These are phyloP conservation scores for Brachyopa scutellaris DNA, from an alignment of 2,888 invertebrate genomes.

Conservation along the genomic window DNA sequence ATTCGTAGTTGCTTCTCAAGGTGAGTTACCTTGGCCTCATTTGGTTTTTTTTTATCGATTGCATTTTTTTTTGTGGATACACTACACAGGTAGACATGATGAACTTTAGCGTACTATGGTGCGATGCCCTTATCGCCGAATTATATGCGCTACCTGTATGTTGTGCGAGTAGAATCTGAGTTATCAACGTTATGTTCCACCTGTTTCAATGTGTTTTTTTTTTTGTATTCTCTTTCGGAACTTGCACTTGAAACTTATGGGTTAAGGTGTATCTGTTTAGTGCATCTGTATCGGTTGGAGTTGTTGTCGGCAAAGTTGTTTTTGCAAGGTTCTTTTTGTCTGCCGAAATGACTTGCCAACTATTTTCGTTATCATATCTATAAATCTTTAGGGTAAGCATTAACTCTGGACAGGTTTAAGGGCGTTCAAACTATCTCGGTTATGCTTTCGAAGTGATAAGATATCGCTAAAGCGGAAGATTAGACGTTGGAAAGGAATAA, in stretches of 20 bases:
- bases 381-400: constrained; percentile 1
- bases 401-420: not conserved
- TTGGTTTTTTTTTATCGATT: constrained; percentile 43
- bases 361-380: not conserved
- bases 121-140: constrained; percentile 1
- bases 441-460: not conserved
- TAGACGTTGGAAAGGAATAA: not conserved
- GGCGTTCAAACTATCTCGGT: not conserved
- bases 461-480: constrained; percentile 5
- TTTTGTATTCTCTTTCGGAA: constrained; percentile 17
- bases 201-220: constrained; percentile 66
- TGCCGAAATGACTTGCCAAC: not conserved
- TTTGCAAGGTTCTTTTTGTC: not conserved
- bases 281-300: not conserved
- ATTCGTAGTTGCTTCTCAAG: constrained; percentile 65
- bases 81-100: constrained; percentile 43
- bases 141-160: constrained; percentile 28
- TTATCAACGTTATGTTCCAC: constrained; percentile 50
- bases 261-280: constrained; percentile 1
- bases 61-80: constrained; percentile 18
- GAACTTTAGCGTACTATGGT: constrained; percentile 17
- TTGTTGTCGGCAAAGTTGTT: not conserved
- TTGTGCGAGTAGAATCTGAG: constrained; percentile 1
- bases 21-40: constrained; percentile 68
- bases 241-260: constrained; percentile 40